phyloP scores from a whole-genome alignment of 2,113 vertebrate genomes.

The Trichechus manatus region DNA sequence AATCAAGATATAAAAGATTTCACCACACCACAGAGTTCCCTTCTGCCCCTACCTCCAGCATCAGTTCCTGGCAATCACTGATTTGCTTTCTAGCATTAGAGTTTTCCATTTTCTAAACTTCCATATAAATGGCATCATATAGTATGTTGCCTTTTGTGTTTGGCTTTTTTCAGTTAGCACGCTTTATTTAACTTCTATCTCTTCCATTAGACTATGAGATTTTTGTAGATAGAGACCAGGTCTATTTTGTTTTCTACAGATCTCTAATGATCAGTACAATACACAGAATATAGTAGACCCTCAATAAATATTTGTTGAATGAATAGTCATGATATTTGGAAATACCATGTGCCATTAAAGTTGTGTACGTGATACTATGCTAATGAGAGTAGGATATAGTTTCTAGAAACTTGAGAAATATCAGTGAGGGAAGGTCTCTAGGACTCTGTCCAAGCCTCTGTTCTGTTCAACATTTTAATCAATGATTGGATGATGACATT shows the following conservation, averaged over 20 bases:
- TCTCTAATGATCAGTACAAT: neutral
- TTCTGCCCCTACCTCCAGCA: neutral
- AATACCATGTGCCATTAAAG: neutral
- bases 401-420: slow-evolving; percentile 7
- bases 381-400: neutral
- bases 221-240: neutral
- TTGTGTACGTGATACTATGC: neutral
- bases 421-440: neutral
- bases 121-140: neutral
- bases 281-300: no score
- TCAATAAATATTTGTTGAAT: neutral
- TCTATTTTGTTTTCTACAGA: neutral
- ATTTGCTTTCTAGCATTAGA: neutral
- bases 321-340: neutral
- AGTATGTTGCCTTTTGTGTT: neutral
- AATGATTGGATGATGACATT: neutral
- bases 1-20: neutral
- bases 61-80: neutral
- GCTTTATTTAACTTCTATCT: neutral
- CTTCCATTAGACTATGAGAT: neutral
- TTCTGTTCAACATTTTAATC: neutral
- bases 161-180: neutral
- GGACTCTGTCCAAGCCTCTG: neutral
- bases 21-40: neutral
- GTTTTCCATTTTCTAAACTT: slow-evolving; percentile 39